Evolutionary conservation across 2,888 invertebrate species (phyloP).

Genomic region (Margaritifera margaritifera): DNA sequence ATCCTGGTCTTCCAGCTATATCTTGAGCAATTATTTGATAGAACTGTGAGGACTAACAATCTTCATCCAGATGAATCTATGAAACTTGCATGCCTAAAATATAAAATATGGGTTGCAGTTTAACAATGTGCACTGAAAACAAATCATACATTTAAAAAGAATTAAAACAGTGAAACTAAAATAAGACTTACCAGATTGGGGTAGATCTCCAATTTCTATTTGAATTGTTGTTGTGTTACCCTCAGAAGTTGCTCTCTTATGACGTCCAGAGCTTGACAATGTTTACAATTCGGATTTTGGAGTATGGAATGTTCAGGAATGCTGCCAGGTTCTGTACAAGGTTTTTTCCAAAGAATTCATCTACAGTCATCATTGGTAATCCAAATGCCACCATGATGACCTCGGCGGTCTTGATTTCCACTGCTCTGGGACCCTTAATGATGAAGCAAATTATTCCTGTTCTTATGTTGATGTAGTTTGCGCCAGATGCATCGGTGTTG

Average conservation of each 20-base stretch:
- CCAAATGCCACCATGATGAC: conserved; percentile 54
- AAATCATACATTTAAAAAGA: too few relatives aligned
- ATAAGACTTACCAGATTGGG: conserved; percentile 26
- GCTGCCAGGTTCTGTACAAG: conserved; percentile 60
- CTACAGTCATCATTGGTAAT: conserved; percentile 55
- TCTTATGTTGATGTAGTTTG: conserved; percentile 57
- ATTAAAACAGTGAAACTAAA: not conserved
- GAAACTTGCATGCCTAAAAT: too few relatives aligned
- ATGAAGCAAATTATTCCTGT: conserved; percentile 48
- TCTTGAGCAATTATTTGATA: too few relatives aligned
- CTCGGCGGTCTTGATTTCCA: conserved; percentile 45
- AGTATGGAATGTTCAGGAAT: conserved; percentile 56
- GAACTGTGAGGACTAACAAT: too few relatives aligned
- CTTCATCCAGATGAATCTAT: too few relatives aligned
- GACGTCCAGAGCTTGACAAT: conserved; percentile 29
- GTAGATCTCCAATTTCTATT: conserved; percentile 53
- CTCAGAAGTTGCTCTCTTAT: conserved; percentile 29
- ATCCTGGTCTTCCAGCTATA: too few relatives aligned
- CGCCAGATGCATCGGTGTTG: conserved; percentile 42
- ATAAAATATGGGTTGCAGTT: too few relatives aligned
- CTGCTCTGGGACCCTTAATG: conserved; percentile 46
- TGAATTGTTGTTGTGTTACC: conserved; percentile 23
- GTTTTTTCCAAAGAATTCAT: conserved; percentile 65
- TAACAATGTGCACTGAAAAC: too few relatives aligned
- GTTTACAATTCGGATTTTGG: conserved; percentile 57